Conservation (phyloP, 1,140 invertebrate species). For the Trichogramma pretiosum region DNA sequence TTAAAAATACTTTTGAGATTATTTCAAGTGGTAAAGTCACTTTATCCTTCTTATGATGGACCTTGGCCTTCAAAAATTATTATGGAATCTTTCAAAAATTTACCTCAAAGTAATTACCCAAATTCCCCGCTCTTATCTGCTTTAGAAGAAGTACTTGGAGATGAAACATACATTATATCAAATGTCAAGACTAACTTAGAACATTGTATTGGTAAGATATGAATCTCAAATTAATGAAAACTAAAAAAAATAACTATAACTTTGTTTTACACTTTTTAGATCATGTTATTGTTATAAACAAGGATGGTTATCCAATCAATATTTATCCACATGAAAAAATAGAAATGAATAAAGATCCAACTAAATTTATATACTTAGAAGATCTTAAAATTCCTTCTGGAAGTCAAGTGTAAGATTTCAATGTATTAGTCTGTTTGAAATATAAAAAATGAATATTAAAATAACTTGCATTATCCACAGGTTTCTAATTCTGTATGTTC, state of each 20-base stretch:
- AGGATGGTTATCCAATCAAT: constrained; percentile 44
- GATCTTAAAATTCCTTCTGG: constrained; percentile 36
- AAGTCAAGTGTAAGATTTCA: constrained; percentile 43
- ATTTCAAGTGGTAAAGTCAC: constrained; percentile 47
- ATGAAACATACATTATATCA: constrained; percentile 39
- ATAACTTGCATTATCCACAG: constrained; percentile 33
- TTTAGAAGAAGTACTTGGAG: constrained; percentile 43
- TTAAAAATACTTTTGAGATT: constrained; percentile 39
- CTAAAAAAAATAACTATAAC: constrained; percentile 17
- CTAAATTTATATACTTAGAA: constrained; percentile 27
- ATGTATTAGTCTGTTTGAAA: constrained; percentile 12
- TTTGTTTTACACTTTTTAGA: constrained; percentile 40
- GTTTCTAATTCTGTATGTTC: constrained; percentile 36
- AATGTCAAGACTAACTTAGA: constrained; percentile 40
- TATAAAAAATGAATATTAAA: background rate
- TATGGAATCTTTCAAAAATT: constrained; percentile 16
- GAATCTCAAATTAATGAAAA: background rate
- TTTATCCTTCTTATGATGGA: constrained; percentile 44
- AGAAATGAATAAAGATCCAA: constrained; percentile 12
- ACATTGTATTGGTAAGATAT: constrained; percentile 42
- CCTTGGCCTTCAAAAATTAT: constrained; percentile 32
- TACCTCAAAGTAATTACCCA: constrained; percentile 6
- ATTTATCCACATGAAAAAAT: constrained; percentile 26
- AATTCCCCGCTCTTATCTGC: constrained; percentile 34
- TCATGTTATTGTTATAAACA: constrained; percentile 37